Conservation (phyloP, 2,797 vertebrate genomes). For the Lepilemur ruficaudatus region DNA sequence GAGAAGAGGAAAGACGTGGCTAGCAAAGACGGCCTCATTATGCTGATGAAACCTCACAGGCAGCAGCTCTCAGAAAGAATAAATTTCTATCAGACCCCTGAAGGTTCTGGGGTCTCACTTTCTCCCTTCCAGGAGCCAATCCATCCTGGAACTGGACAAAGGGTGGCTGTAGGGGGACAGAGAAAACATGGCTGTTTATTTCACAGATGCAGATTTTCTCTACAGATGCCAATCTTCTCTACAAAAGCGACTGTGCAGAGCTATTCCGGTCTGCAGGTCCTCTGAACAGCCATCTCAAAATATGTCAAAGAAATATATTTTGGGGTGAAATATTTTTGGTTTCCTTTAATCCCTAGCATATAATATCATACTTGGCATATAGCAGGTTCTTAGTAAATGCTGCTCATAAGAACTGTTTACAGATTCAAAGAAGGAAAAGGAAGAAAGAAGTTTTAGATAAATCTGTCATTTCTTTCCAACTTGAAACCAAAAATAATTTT, state of each 20-base stretch:
- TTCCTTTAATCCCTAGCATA: neutral
- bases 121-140: neutral
- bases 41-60: neutral
- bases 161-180: neutral
- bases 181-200: neutral
- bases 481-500: neutral
- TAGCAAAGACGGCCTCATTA: neutral
- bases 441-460: neutral
- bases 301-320: neutral
- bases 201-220: neutral
- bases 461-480: neutral
- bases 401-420: neutral
- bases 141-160: neutral
- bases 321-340: neutral
- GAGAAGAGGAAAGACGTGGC: neutral
- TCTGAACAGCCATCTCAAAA: neutral
- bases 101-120: neutral
- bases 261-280: neutral
- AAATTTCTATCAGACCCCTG: neutral
- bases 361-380: neutral
- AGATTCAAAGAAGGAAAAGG: neutral
- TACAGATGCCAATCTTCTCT: neutral
- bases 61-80: neutral
- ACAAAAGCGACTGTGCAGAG: neutral
- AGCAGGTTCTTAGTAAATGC: neutral